Percentiles rank a stretch among this genome's conserved stretches.
Evolutionary conservation across 2,113 vertebrate species (phyloP).

Genomic region (Notothenia rossii): DNA sequence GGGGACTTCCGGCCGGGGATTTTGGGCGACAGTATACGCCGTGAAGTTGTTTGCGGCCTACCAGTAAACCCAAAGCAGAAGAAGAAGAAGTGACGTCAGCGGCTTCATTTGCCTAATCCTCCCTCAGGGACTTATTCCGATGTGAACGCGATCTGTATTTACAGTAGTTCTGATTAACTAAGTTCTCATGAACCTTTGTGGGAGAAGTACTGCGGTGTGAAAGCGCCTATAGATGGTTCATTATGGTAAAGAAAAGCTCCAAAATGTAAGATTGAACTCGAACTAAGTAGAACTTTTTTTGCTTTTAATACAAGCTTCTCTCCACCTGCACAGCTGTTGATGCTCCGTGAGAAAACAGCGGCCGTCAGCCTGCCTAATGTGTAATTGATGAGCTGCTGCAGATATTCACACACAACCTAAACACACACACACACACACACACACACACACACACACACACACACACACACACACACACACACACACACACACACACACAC

Average conservation of each 20-base stretch:
- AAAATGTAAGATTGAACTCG: neutral
- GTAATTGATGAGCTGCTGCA: conserved; percentile 48
- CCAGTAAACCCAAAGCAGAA: no score
- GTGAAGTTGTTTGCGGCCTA: no score
- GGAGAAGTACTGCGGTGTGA: no score
- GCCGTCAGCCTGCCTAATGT: conserved; percentile 33
- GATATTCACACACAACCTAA: neutral
- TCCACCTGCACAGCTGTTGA: conserved; percentile 35
- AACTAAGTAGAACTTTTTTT: neutral
- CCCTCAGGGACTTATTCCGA: no score
- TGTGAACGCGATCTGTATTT: no score
- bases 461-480: neutral
- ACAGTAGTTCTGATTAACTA: no score
- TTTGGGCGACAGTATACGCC: no score
- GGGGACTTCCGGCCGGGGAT: no score
- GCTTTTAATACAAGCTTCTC: neutral
- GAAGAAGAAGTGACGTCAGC: no score
- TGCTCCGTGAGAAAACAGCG: neutral
- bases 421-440: neutral
- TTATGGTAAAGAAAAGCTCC: neutral
- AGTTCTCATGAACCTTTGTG: no score
- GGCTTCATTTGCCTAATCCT: no score
- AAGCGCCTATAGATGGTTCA: neutral
- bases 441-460: neutral
- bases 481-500: neutral